Evolutionary conservation across 2,113 vertebrate species (phyloP), one percentile per base, ranked within the genome.

Genomic region (Toxostoma redivivum): DNA sequence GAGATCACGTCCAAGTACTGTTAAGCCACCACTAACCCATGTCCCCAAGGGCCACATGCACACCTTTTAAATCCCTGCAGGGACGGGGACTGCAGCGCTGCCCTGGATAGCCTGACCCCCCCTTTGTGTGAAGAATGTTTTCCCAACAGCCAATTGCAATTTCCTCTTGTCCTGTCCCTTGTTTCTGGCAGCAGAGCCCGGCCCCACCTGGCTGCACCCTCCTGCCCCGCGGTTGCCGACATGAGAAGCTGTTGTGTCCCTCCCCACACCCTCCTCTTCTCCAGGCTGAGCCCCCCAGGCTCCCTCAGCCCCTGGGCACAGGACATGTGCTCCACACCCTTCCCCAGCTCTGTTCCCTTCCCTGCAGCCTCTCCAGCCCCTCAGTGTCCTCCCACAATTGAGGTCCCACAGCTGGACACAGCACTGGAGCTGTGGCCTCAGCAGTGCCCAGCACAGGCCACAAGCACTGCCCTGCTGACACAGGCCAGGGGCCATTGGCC

Each of bases 191-290:
- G 64, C 73, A 70, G 28, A 47, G 19, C 54, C 45, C 0, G 2
- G 3, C 31, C 24, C 33, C 10, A 2, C 7, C 22, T 5, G 15
- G 45, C 38, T 51, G 37, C 10, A 4, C 28, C 3, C n/a, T 38
- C n/a, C 23, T n/a, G 54, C 31, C 19, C 20, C 0, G 0, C 13
- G 37, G 53, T 5, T 67, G 33, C 12, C 0, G 0, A 16, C 24
- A 19, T 2, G 12, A 61, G 33, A 15, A 33, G 21, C 20, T 14
- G 25, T 23, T 7, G 9, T 12, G 9, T 25, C 10, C 37, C 40
- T 6, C 9, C 4, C 5, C 8, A 4, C 19, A 16, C 15, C 11
- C 54, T 50, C 4, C 30, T 30, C 13, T 54, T 28, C 30, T 20
- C 44, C 61, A 42, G 35, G 20, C 2, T 57, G 61, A 50, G 12